Percentiles rank a stretch among this genome's conserved stretches.
Conservation (phyloP, 2,797 vertebrate genomes). For the Acomys russatus region DNA sequence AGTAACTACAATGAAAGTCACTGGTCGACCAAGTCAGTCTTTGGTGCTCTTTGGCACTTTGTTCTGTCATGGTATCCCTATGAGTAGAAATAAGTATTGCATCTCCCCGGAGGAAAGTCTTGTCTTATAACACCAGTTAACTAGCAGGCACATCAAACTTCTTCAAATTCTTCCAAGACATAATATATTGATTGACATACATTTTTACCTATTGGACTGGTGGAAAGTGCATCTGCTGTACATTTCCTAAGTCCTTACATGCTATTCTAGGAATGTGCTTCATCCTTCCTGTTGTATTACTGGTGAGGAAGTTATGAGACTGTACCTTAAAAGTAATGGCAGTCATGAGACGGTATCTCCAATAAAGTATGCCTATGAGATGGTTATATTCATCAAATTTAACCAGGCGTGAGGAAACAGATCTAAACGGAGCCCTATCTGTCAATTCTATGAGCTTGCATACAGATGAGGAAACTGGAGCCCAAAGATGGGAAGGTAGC, state of each 20-base stretch:
- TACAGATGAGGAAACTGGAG: slow-evolving; percentile 25
- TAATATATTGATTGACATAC: slow-evolving; percentile 10
- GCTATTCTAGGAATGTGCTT: slow-evolving; percentile 45
- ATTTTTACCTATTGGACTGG: slow-evolving; percentile 50
- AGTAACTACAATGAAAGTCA: not conserved
- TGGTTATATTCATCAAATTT: not conserved
- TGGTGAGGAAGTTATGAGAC: slow-evolving; percentile 34
- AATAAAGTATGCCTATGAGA: not conserved
- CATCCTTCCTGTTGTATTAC: not conserved
- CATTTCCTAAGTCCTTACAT: slow-evolving; percentile 28
- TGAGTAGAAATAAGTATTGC: not conserved
- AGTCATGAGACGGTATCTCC: not conserved
- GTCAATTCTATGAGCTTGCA: not conserved
- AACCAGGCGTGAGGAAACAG: slow-evolving; percentile 8
- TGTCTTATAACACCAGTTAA: not conserved
- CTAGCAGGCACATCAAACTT: slow-evolving; percentile 16
- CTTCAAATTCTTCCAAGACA: slow-evolving; percentile 44
- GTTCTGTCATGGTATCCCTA: not conserved
- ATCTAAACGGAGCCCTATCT: not conserved
- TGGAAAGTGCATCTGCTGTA: slow-evolving; percentile 47
- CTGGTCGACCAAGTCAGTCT: not conserved
- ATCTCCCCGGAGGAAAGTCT: not conserved
- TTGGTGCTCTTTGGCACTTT: not conserved
- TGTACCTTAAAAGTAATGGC: slow-evolving; percentile 18
- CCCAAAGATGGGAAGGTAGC: not conserved